Conservation (phyloP, 1,140 invertebrate genomes). For the Nymphalis io region DNA sequence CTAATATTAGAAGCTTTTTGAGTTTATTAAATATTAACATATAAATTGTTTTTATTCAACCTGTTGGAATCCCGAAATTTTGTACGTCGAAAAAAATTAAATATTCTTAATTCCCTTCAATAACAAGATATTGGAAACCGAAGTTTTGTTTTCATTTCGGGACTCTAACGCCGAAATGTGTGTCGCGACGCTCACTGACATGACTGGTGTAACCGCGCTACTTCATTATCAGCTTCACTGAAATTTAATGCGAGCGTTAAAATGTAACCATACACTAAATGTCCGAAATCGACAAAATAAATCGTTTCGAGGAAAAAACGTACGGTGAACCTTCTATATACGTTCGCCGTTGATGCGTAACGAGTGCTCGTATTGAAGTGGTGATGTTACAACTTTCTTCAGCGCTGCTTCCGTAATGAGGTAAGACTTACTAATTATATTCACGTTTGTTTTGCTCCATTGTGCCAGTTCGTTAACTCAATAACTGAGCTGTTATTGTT, state of each 20-base stretch:
- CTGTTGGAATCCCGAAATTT: slow-evolving; percentile 22
- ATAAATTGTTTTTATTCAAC: neutral
- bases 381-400: slow-evolving; percentile 27
- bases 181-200: slow-evolving; percentile 19
- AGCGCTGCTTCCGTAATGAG: slow-evolving; percentile 26
- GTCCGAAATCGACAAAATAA: too few relatives aligned
- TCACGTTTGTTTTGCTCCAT: slow-evolving; percentile 22
- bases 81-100: neutral
- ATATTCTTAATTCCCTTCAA: neutral
- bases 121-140: too few relatives aligned
- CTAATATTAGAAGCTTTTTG: slow-evolving; percentile 49
- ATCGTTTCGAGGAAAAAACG: too few relatives aligned
- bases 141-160: slow-evolving; percentile 9
- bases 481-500: slow-evolving; percentile 15
- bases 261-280: too few relatives aligned
- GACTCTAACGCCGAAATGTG: slow-evolving; percentile 18
- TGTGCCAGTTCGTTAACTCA: slow-evolving; percentile 28
- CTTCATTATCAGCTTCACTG: neutral
- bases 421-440: slow-evolving; percentile 26
- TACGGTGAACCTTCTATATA: neutral
- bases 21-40: slow-evolving; percentile 24
- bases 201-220: neutral
- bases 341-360: neutral
- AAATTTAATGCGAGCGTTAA: neutral
- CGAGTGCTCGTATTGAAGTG: slow-evolving; percentile 13